Evolutionary conservation across 2,113 vertebrate genomes (phyloP).

Genomic region (Dolichotis patagonum): DNA sequence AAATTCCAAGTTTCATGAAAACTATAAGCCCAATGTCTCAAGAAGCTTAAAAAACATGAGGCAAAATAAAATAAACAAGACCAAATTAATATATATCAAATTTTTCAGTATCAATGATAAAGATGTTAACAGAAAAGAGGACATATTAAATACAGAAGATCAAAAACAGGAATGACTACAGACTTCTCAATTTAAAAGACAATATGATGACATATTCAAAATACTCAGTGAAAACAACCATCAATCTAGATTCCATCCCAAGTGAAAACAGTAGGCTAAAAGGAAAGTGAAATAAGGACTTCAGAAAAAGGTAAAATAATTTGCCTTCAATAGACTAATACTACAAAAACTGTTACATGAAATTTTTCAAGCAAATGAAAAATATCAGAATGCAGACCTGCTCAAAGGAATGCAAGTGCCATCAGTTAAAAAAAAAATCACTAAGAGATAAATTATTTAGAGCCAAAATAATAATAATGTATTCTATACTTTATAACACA

Average conservation of each 20-base stretch:
- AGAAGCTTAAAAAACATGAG: not conserved
- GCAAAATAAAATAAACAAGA: not conserved
- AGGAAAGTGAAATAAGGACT: not conserved
- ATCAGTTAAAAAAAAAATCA: not conserved
- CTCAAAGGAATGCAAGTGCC: not conserved
- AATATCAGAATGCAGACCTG: not conserved
- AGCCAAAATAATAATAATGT: not conserved
- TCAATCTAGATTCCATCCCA: not conserved
- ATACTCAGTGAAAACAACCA: not conserved
- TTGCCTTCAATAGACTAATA: not conserved
- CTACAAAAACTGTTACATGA: not conserved
- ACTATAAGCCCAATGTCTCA: not conserved
- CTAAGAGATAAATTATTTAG: not conserved
- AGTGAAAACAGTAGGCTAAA: not conserved
- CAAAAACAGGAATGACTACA: not conserved
- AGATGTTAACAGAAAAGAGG: not conserved
- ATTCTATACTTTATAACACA: not conserved
- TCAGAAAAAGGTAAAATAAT: not conserved
- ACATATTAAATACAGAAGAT: not conserved
- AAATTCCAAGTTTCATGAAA: not conserved
- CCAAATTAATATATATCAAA: not conserved
- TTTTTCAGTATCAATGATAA: not conserved
- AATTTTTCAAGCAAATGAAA: not conserved
- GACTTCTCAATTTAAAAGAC: not conserved
- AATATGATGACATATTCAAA: not conserved